Evolutionary conservation across 2,113 vertebrate species (phyloP), one percentile per base, ranked within the genome.

Genomic region (Ptyas mucosa): DNA sequence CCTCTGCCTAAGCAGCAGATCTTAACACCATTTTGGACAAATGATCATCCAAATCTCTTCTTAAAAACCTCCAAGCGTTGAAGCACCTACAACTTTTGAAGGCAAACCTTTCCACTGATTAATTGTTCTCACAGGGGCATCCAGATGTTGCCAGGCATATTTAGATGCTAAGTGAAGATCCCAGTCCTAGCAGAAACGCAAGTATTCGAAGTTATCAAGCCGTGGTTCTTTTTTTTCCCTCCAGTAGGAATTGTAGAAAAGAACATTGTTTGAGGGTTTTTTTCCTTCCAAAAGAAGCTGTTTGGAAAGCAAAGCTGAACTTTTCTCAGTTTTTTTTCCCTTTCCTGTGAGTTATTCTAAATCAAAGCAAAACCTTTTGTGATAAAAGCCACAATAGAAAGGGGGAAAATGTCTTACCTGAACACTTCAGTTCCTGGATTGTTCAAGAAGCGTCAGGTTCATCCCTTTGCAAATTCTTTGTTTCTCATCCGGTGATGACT

Each of bases 401-500:
- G 7, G 11, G 53, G 52, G 15, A 85, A 87, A 90, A 89, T 94
- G 91, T 89, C 96, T 97, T 97, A 97, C 97, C 97, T 97, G 46
- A 92, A 54, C 20, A 57, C 90, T 49, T 91, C 95, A 0, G 94
- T 64, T 87, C 34, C 87, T 92, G 3, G 0, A n/a, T 92, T 87
- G 96, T 96, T 94, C 95, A 94, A 94, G 95, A 94, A 95, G 89
- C 97, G 95, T 95, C 94, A 94, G 12, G 21, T 85, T 94, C 96
- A 85, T 94, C 95, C 85, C 93, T n/a, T 89, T 24, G 64, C 6
- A 43, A 97, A 94, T 91, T 85, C 93, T 92, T 95, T 96, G 95
- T 92, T 94, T 91, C 94, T 58, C 5, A 20, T 64, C 93, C 92
- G 89, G 92, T 87, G 94, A 96, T 91, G 96, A 96, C 94, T 96